phyloP scores from a whole-genome alignment of 2,888 invertebrate genomes.

The Didymodactylos carnosus region DNA sequence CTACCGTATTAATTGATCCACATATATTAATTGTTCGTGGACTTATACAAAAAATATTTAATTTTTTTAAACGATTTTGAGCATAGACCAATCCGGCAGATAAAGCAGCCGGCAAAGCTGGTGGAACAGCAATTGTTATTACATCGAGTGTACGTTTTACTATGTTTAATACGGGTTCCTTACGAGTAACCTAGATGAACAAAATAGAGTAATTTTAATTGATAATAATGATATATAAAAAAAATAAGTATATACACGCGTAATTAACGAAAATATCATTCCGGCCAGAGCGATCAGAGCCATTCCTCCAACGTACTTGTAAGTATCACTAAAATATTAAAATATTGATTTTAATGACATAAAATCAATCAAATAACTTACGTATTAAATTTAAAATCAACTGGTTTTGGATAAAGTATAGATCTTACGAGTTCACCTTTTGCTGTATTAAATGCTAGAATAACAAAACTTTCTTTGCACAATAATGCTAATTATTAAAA shows the following conservation, averaged over 20 bases:
- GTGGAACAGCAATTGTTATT: conserved; percentile 34
- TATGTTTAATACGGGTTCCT: conserved; percentile 18
- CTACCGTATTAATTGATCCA: conserved; percentile 32
- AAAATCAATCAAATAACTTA: too few species aligned
- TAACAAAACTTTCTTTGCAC: not conserved
- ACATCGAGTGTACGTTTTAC: conserved; percentile 29
- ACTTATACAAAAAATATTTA: conserved; percentile 31
- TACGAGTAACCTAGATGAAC: conserved; percentile 10
- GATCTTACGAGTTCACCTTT: conserved; percentile 74
- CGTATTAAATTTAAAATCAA: conserved; percentile 18
- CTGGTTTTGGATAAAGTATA: conserved; percentile 71
- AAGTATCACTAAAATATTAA: too few species aligned
- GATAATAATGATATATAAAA: too few species aligned
- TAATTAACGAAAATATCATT: conserved; percentile 40
- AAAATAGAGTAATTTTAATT: too few species aligned
- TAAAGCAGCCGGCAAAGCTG: conserved; percentile 34
- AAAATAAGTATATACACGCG: not conserved
- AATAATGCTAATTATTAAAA: not conserved
- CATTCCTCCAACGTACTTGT: conserved; percentile 53
- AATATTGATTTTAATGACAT: too few species aligned
- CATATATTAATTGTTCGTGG: conserved; percentile 32
- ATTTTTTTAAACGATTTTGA: conserved; percentile 27
- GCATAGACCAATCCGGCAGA: conserved; percentile 34
- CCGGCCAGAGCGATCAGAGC: conserved; percentile 59
- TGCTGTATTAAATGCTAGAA: conserved; percentile 52